Evolutionary conservation across 1,140 invertebrate species (phyloP).

Genomic region (Drosophila insularis): DNA sequence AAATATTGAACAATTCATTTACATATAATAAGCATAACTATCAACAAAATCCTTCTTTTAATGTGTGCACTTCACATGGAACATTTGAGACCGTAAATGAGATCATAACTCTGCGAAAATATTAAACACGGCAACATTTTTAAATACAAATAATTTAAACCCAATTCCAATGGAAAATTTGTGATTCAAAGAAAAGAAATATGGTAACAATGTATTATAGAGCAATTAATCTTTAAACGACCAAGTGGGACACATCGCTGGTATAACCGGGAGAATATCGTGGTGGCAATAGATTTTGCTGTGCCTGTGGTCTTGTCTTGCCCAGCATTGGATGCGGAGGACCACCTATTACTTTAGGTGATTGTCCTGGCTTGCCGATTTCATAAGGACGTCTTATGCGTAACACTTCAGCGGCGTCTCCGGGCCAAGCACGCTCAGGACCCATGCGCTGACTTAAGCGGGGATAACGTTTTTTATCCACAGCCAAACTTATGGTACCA

Average conservation of each 20-base stretch:
- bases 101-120: too few relatives aligned
- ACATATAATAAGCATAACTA: too few relatives aligned
- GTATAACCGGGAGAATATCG: slow-evolving; percentile 86
- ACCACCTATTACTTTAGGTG: slow-evolving; percentile 53
- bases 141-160: too few relatives aligned
- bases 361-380: slow-evolving; percentile 51
- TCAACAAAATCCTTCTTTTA: too few relatives aligned
- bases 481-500: slow-evolving; percentile 90
- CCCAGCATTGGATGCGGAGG: slow-evolving; percentile 53
- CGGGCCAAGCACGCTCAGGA: slow-evolving; percentile 86
- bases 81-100: too few relatives aligned
- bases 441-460: slow-evolving; percentile 81
- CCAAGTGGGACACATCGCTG: slow-evolving; percentile 87
- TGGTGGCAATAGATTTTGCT: slow-evolving; percentile 84
- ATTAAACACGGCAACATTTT: too few relatives aligned
- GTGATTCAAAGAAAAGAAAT: slow-evolving; percentile 4
- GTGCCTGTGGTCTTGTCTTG: slow-evolving; percentile 55
- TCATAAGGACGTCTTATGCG: slow-evolving; percentile 83
- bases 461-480: slow-evolving; percentile 85
- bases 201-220: slow-evolving; percentile 47
- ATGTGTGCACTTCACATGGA: too few relatives aligned
- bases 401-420: slow-evolving; percentile 84
- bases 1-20: too few relatives aligned
- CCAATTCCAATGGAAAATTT: too few relatives aligned
- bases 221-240: slow-evolving; percentile 83